phyloP scores from a whole-genome alignment of 2,113 vertebrate species.

The Aphyosemion australe region DNA sequence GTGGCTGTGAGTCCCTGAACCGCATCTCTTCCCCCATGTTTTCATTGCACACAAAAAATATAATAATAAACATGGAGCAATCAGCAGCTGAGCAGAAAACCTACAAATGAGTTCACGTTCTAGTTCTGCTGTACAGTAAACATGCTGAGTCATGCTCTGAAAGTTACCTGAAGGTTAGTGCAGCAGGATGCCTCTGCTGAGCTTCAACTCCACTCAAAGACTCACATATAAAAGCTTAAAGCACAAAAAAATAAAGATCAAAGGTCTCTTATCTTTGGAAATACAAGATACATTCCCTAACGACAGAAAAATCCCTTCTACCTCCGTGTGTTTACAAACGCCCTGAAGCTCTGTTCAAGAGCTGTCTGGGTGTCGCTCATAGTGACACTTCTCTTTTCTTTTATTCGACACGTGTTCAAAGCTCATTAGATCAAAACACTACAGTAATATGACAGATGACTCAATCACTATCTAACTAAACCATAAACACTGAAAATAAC shows the following conservation, averaged over 20 bases:
- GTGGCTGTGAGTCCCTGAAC: conserved; percentile 54
- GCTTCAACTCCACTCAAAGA: neutral
- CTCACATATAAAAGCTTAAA: conserved; percentile 10
- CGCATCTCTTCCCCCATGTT: conserved; percentile 26
- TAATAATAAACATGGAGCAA: too few species aligned
- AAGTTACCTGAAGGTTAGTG: conserved; percentile 18
- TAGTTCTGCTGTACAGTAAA: neutral
- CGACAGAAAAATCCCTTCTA: conserved; percentile 28
- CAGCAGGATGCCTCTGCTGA: neutral
- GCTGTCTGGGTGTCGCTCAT: too few species aligned
- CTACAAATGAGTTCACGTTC: conserved; percentile 17
- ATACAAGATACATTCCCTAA: conserved; percentile 42
- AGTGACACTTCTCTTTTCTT: too few species aligned
- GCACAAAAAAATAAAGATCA: conserved; percentile 2
- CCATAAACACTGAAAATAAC: too few species aligned
- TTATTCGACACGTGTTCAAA: too few species aligned
- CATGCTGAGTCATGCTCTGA: conserved; percentile 7
- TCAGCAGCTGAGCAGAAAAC: too few species aligned
- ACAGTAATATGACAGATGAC: too few species aligned
- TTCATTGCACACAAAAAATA: conserved; percentile 1
- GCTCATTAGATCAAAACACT: too few species aligned
- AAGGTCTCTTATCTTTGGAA: conserved; percentile 48
- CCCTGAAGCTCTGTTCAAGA: conserved; percentile 1
- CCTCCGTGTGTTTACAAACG: conserved; percentile 11
- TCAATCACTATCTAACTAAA: too few species aligned